Evolutionary conservation across 2,797 vertebrate genomes (phyloP).

Genomic region (Zalophus californianus): DNA sequence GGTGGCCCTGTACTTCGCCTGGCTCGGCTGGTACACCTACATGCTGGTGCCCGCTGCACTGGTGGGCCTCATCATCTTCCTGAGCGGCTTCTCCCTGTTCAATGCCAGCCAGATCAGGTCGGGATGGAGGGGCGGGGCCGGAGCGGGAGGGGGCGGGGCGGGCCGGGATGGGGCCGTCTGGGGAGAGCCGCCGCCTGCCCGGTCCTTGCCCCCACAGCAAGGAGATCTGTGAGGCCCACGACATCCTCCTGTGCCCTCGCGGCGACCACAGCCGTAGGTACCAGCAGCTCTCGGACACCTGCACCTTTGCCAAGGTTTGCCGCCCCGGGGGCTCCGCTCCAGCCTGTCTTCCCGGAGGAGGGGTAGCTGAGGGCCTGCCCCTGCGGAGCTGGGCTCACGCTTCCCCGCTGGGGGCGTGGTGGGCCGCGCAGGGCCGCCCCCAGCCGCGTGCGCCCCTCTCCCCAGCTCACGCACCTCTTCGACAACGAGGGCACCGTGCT

Average conservation of each 20-base stretch:
- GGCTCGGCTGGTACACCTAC: slow-evolving; percentile 97
- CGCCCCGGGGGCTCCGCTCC: not conserved
- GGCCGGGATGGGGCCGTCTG: not conserved
- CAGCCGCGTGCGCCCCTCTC: not conserved
- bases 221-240: slow-evolving; percentile 92
- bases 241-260: slow-evolving; percentile 93
- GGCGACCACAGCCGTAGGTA: slow-evolving; percentile 93
- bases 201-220: slow-evolving; percentile 86
- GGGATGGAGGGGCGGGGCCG: rapidly evolving
- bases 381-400: not conserved
- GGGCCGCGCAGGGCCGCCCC: not conserved
- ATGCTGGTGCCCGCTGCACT: slow-evolving; percentile 91
- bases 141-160: too few relatives aligned
- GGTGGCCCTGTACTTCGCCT: slow-evolving; percentile 96
- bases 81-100: slow-evolving; percentile 91
- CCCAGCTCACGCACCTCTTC: slow-evolving; percentile 94
- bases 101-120: slow-evolving; percentile 94
- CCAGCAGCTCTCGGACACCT: slow-evolving; percentile 95
- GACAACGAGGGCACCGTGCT: slow-evolving; percentile 95
- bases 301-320: slow-evolving; percentile 94
- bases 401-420: rapidly evolving
- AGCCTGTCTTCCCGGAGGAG: not conserved
- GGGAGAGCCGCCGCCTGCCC: not conserved
- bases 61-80: slow-evolving; percentile 89
- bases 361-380: not conserved